phyloP scores from a whole-genome alignment of 1,140 invertebrate species.

The Whitmania pigra region DNA sequence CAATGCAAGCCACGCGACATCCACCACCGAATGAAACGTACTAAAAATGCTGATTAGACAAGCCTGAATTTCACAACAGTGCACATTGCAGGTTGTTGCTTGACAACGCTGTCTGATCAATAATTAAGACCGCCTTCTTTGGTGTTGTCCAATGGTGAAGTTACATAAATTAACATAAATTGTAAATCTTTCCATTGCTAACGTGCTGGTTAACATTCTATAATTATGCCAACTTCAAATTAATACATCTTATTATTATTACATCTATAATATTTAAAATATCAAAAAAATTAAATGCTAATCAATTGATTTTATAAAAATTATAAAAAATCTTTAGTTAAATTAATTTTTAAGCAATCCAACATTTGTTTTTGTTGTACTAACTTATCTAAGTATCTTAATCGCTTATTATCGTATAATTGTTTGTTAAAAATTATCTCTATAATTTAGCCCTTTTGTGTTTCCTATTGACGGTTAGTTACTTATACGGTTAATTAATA shows the following conservation, averaged over 20 bases:
- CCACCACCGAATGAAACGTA: slow-evolving; percentile 3
- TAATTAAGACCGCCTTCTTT: slow-evolving; percentile 1
- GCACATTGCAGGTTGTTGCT: slow-evolving; percentile 5
- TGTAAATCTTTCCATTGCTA: not conserved
- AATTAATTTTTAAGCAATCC: no score
- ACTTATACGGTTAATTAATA: no score
- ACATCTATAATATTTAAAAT: no score
- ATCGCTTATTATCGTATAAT: no score
- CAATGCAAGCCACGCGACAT: not conserved
- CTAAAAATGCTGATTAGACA: slow-evolving; percentile 2
- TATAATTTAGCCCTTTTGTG: no score
- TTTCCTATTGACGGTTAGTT: no score
- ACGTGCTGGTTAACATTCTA: not conserved
- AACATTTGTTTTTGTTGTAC: no score
- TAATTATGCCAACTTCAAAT: not conserved
- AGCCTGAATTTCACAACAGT: not conserved
- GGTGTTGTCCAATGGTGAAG: not conserved
- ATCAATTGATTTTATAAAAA: no score
- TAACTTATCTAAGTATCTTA: no score
- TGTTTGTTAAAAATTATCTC: no score
- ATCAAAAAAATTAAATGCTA: no score
- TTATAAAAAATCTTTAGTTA: no score
- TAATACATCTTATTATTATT: not conserved
- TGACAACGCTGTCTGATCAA: slow-evolving; percentile 14
- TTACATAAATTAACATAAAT: slow-evolving; percentile 12